Percentiles rank a stretch among this genome's conserved stretches.
These are phyloP conservation scores for Pseudopleuronectes americanus DNA, from an alignment of 2,797 vertebrate species.

Conservation along the genomic window DNA sequence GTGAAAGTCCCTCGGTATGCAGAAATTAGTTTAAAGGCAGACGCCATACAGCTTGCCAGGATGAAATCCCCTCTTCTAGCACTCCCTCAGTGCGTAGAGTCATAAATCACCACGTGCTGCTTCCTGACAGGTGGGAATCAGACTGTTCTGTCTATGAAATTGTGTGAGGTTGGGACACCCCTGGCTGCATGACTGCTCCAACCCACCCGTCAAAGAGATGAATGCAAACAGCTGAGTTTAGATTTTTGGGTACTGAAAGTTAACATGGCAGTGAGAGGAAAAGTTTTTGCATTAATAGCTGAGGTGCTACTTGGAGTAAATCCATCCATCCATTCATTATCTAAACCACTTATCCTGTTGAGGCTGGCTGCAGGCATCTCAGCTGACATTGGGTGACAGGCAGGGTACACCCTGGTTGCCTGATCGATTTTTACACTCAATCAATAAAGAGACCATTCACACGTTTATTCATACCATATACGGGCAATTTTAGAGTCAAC, in stretches of 20 bases:
- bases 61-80: slow-evolving; percentile 46
- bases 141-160: slow-evolving; percentile 53
- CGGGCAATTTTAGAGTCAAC: no score
- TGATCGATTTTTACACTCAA: no score
- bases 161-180: slow-evolving; percentile 20
- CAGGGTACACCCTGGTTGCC: no score
- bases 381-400: no score
- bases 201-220: slow-evolving; percentile 40
- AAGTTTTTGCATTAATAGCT: not conserved
- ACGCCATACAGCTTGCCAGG: slow-evolving; percentile 38
- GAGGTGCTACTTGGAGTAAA: not conserved
- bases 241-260: slow-evolving; percentile 23
- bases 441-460: no score
- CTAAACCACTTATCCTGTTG: no score
- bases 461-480: no score
- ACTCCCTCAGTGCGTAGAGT: slow-evolving; percentile 14
- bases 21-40: slow-evolving; percentile 72
- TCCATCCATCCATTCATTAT: not conserved
- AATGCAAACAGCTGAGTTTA: not conserved
- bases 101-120: slow-evolving; percentile 69
- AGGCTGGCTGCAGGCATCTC: no score
- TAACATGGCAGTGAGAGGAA: slow-evolving; percentile 10
- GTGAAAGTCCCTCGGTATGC: slow-evolving; percentile 57
- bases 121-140: slow-evolving; percentile 65
- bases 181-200: not conserved